A percentile compares a stretch with the other conserved stretches of the same genome.
These are phyloP conservation scores for Colistium nudipinnis DNA, from an alignment of 2,113 vertebrate species.

Conservation along the genomic window DNA sequence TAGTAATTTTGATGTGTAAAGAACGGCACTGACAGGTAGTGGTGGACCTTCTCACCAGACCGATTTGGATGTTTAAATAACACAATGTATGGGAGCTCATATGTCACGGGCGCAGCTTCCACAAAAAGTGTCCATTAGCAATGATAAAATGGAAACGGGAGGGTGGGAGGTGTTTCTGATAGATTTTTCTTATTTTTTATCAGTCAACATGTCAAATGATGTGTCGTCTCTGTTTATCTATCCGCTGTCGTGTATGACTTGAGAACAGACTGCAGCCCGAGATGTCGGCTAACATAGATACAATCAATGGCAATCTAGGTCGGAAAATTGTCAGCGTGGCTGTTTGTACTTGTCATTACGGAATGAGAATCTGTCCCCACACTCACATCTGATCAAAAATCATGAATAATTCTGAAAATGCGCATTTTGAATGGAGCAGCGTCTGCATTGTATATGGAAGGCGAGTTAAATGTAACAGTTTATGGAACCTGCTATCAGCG, in stretches of 20 bases:
- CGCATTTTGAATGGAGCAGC: not conserved
- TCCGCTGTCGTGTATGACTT: constrained; percentile 29
- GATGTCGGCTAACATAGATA: constrained; percentile 48
- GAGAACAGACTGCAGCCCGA: constrained; percentile 38
- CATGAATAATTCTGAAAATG: constrained; percentile 17
- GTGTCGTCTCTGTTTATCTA: constrained; percentile 48
- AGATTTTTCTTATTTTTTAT: constrained; percentile 55
- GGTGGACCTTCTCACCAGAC: not conserved
- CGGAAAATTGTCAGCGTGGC: constrained; percentile 37
- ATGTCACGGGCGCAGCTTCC: not conserved
- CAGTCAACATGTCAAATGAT: constrained; percentile 59
- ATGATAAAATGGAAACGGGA: constrained; percentile 12
- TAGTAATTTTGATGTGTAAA: constrained; percentile 1
- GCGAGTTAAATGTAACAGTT: constrained; percentile 1
- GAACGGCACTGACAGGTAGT: not conserved
- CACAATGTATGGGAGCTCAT: not conserved
- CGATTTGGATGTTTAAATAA: not conserved
- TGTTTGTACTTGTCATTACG: constrained; percentile 51
- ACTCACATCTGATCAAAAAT: constrained; percentile 27
- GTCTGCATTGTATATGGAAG: constrained; percentile 1
- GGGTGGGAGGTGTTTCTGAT: constrained; percentile 38
- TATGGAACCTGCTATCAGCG: constrained; percentile 4
- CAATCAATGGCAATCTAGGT: constrained; percentile 43
- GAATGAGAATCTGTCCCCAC: constrained; percentile 26
- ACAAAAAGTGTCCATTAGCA: constrained; percentile 26